A percentile compares a stretch with the other conserved stretches of the same genome.
phyloP scores from a whole-genome alignment of 1,140 invertebrate species.

The Lucilia sericata region DNA sequence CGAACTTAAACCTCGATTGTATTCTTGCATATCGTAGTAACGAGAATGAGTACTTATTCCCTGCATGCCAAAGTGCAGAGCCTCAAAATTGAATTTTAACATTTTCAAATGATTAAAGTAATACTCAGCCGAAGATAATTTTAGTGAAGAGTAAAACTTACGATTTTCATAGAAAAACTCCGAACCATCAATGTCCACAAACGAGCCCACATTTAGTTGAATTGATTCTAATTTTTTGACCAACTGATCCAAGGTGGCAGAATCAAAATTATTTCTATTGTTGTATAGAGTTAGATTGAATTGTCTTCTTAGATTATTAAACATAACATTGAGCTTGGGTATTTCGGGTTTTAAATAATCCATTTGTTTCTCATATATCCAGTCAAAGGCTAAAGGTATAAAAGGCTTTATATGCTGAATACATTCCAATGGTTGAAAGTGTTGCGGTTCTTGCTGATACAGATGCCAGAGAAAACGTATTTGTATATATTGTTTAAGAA shows the following conservation, averaged over 20 bases:
- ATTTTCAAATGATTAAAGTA: conserved; percentile 52
- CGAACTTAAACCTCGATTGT: conserved; percentile 48
- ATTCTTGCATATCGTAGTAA: conserved; percentile 44
- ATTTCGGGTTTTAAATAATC: conserved; percentile 26
- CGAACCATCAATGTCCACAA: conserved; percentile 47
- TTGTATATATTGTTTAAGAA: conserved; percentile 57
- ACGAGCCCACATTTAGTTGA: conserved; percentile 56
- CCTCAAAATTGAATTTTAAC: conserved; percentile 48
- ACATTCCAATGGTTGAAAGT: conserved; percentile 48
- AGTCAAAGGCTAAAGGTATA: conserved; percentile 53
- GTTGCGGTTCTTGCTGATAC: conserved; percentile 45
- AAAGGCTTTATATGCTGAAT: conserved; percentile 51
- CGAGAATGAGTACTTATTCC: conserved; percentile 40
- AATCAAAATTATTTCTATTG: conserved; percentile 32
- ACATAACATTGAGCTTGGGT: conserved; percentile 20
- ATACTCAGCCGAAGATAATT: conserved; percentile 49
- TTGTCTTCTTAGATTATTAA: background rate
- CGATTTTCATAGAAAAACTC: conserved; percentile 49
- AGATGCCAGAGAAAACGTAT: conserved; percentile 52
- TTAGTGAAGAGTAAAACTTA: conserved; percentile 32
- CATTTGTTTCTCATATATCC: conserved; percentile 51
- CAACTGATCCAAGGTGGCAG: background rate
- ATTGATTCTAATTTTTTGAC: conserved; percentile 49
- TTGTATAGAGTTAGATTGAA: conserved; percentile 40
- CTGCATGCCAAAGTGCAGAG: conserved; percentile 23